A percentile compares a stretch with the other conserved stretches of the same genome.
Conservation (phyloP, 2,113 vertebrate genomes). For the Calidris pygmaea region DNA sequence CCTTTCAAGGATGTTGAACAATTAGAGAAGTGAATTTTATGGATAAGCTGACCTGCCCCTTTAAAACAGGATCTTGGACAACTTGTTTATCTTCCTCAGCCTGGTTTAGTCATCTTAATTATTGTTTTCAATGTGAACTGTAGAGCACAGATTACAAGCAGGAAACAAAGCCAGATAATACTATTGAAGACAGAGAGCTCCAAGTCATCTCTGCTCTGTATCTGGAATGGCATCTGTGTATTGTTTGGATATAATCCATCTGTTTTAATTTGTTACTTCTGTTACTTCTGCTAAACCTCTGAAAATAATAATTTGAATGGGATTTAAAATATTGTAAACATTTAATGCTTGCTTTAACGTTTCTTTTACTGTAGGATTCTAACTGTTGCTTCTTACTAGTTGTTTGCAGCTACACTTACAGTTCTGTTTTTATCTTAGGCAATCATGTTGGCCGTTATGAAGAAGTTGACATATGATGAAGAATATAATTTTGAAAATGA, state of each 20-base stretch:
- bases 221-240: background rate
- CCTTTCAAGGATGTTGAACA: background rate
- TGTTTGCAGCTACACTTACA: background rate
- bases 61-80: background rate
- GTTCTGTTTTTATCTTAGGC: slow-evolving; percentile 76
- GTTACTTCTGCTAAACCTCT: background rate
- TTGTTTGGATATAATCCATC: background rate
- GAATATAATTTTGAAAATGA: slow-evolving; percentile 99
- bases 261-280: background rate
- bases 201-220: background rate
- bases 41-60: background rate
- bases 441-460: slow-evolving; percentile 96
- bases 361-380: background rate
- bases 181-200: background rate
- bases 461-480: slow-evolving; percentile 97
- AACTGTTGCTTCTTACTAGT: background rate
- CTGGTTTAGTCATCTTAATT: background rate
- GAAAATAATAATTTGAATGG: background rate
- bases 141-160: background rate
- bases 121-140: background rate
- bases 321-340: background rate
- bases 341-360: background rate
- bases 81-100: background rate
- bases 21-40: background rate
- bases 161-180: background rate